phyloP scores from a whole-genome alignment of 2,888 invertebrate genomes.

The Lymantria dispar region DNA sequence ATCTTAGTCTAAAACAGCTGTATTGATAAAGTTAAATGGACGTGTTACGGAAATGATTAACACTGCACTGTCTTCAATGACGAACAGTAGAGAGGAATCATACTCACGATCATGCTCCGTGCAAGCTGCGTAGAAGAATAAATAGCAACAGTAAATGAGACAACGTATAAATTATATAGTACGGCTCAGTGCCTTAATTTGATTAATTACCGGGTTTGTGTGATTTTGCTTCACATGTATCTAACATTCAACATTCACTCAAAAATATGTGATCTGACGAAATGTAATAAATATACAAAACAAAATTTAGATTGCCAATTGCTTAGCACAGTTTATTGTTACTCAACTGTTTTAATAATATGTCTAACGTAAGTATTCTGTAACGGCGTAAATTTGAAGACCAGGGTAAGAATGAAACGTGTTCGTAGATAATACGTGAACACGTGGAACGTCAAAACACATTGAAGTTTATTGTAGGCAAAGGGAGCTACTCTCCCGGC shows the following conservation, averaged over 20 bases:
- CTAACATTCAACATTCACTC: conserved; percentile 33
- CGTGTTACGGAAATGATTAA: conserved; percentile 25
- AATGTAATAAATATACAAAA: conserved; percentile 14
- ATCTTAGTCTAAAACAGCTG: conserved; percentile 41
- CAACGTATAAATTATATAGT: conserved; percentile 51
- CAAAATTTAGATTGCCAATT: conserved; percentile 22
- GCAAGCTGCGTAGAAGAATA: conserved; percentile 89
- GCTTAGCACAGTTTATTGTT: background rate
- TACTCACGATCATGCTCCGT: conserved; percentile 96
- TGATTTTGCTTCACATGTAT: conserved; percentile 25
- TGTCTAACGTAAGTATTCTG: too few species aligned
- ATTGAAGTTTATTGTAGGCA: conserved; percentile 18
- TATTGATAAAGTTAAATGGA: conserved; percentile 22
- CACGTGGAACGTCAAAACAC: conserved; percentile 21
- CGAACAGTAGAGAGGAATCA: conserved; percentile 56
- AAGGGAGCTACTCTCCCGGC: conserved; percentile 38
- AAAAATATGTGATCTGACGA: conserved; percentile 24
- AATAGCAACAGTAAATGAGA: conserved; percentile 85
- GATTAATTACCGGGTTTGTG: conserved; percentile 40
- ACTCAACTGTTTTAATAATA: background rate
- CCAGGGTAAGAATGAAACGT: too few species aligned
- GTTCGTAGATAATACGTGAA: too few species aligned
- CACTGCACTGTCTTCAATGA: conserved; percentile 31
- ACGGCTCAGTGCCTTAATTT: conserved; percentile 53
- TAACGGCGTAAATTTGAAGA: too few species aligned